Evolutionary conservation across 2,797 vertebrate species (phyloP).

Genomic region (Limosa lapponica): DNA sequence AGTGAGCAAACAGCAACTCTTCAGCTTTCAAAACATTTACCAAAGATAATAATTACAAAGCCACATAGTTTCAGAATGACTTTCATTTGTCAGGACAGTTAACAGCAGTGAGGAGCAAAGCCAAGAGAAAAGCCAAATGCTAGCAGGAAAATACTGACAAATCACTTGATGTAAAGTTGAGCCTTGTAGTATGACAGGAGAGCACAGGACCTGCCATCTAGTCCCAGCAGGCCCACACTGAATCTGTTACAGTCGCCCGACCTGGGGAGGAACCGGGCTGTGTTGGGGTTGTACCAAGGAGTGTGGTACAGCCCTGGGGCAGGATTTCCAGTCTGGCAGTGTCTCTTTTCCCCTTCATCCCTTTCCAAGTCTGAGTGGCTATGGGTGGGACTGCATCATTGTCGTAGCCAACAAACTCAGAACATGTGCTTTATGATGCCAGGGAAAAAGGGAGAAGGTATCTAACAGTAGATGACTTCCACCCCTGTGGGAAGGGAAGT

Average conservation of each 20-base stretch:
- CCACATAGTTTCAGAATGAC: slow-evolving; percentile 55
- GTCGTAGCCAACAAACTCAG: not conserved
- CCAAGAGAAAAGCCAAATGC: slow-evolving; percentile 68
- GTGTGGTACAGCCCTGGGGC: not conserved
- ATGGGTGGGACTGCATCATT: not conserved
- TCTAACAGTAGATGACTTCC: not conserved
- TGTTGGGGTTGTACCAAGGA: not conserved
- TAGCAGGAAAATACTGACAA: slow-evolving; percentile 49
- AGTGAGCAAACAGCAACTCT: slow-evolving; percentile 63
- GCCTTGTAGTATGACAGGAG: not conserved
- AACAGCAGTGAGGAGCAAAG: slow-evolving; percentile 54
- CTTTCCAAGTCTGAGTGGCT: not conserved
- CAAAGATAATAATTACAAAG: slow-evolving; percentile 64
- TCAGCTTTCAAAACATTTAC: slow-evolving; percentile 66
- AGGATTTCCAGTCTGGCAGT: not conserved
- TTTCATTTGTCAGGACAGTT: slow-evolving; percentile 66
- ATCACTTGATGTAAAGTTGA: not conserved
- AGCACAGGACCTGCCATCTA: not conserved
- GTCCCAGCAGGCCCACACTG: not conserved
- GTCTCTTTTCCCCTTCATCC: not conserved
- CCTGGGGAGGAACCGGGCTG: not conserved
- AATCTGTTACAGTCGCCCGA: not conserved
- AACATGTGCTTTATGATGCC: not conserved
- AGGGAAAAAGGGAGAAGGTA: not conserved
- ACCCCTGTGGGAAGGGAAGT: not conserved